Base-by-base conservation (phyloP, 1,140 invertebrate species). In the Himalopsyche phryganea region DNA sequence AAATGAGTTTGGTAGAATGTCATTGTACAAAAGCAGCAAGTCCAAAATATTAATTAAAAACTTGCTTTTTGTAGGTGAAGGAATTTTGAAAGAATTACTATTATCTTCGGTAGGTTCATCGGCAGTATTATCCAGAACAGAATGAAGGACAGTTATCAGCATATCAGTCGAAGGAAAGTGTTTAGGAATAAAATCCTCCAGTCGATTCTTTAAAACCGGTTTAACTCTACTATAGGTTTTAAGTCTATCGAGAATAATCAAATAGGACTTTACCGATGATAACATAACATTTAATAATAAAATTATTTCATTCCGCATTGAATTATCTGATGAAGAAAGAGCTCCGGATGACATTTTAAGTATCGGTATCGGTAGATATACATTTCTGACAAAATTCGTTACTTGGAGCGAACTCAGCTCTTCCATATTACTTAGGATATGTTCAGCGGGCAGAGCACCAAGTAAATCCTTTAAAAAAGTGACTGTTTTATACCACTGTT, bases 401-500 rank as follows among this genome's bases (percentile, higher is more conserved):
- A 76, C 60, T 71, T 81, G 73, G 6, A 67, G 61, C 32, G 69
- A 19, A 58, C 63, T 71, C 6, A 81, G 56, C 10, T 73, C 70
- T 14, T 51, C 59, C 57, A 76, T 67, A 69, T 70, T 67, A 50
- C 66, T 52, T 38, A 75, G 46, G 61, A 77, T 66, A 48, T 70
- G 66, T 55, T 72, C 69, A 6, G 80, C 77, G 60, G 71, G 67
- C 40, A 82, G 60, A 60, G 68, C 70, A 33, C 72, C 68, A 6
- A 80, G 54, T 54, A 85, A 73, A 66, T 77, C 73, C 48, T 76
- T 71, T 10, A 79, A 60, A 70, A 85, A 86, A 28, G 75, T 68
- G 18, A 80, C 70, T 33, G 78, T 70, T 63, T 66, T 75, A 50
- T 81, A 71, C 84, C 84, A 86, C 58, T 83, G 81, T 51, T 68